Percentiles rank a stretch among this genome's conserved stretches.
These are phyloP conservation scores for Charanyca ferruginea DNA, from an alignment of 2,888 invertebrate genomes.

Conservation along the genomic window DNA sequence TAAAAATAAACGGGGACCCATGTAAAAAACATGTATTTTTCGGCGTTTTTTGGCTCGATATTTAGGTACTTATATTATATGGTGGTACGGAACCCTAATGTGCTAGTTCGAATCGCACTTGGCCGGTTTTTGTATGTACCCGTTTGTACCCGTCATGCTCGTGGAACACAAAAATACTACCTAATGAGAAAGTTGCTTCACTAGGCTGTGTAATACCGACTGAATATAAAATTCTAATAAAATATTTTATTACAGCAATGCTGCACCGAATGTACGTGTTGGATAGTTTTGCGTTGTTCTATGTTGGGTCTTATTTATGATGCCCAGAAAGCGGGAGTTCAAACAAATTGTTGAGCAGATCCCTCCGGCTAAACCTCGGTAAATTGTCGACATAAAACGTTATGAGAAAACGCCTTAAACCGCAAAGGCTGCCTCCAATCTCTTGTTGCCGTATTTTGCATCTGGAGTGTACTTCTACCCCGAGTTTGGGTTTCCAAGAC, in stretches of 20 bases:
- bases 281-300: constrained; percentile 68
- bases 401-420: constrained; percentile 82
- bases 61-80: too few relatives aligned
- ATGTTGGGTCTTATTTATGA: constrained; percentile 73
- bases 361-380: constrained; percentile 79
- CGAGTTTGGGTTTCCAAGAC: constrained; percentile 65
- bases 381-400: constrained; percentile 85
- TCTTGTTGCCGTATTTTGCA: constrained; percentile 79
- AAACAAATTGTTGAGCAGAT: constrained; percentile 80
- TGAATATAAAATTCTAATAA: constrained; percentile 68
- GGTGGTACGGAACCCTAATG: too few relatives aligned
- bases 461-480: constrained; percentile 72
- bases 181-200: constrained; percentile 62
- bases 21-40: too few relatives aligned
- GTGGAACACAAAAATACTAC: constrained; percentile 49
- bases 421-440: constrained; percentile 76
- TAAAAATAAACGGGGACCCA: too few relatives aligned
- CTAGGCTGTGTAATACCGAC: constrained; percentile 55
- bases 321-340: constrained; percentile 73
- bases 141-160: constrained; percentile 29
- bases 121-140: too few relatives aligned
- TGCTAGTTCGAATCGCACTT: too few relatives aligned
- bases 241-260: constrained; percentile 68
- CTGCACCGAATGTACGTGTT: constrained; percentile 63
- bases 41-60: too few relatives aligned